Base-by-base conservation (phyloP, 2,888 invertebrate genomes). In the Acronicta leporina region DNA sequence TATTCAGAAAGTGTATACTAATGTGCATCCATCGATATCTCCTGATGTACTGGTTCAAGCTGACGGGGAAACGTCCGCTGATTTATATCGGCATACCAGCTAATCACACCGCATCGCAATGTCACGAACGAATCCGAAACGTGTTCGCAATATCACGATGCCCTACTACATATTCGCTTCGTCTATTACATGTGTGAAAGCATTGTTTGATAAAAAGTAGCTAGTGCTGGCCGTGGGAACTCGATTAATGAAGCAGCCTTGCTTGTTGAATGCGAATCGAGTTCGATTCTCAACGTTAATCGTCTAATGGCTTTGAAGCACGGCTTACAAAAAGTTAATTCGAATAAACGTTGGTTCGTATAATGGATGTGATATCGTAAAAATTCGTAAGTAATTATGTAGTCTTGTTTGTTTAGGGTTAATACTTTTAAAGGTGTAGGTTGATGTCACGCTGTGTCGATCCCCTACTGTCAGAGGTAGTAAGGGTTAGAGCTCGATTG, bases 161-260 rank as follows among this genome's bases (percentile, higher is more conserved):
- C 54, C 69, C 59, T 50, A 63, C 63, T 56, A 61, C 59, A 61
- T 49, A 63, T 77, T 68, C 53, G 62, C 74, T 57, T 68, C 43
- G 62, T 62, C 53, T 68, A 62, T 68, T 62, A 70, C 35, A 61
- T 58, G 69, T 70, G 77, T 79, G 77, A 76, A 79, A 70, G 68
- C 54, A 64, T 73, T 70, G 70, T 75, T 68, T 49, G 44, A 63
- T 61, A 64, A 77, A 69, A 77, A 79, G 43, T 58, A 42, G 73
- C 56, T 62, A 49, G 63, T 53, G 40, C 52, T 9, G 46, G 61
- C 44, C 70, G 79, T 77, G 77, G 63, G 79, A 77, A 77, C 70
- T 49, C 48, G 68, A 73, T 75, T 64, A 78, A 64, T 61, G 51
- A 69, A 58, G 38, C 51, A 60, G 47, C 25, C 56, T 50, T 45